Conservation (phyloP, 2,888 invertebrate genomes). For the Ryuthela nishihirai region DNA sequence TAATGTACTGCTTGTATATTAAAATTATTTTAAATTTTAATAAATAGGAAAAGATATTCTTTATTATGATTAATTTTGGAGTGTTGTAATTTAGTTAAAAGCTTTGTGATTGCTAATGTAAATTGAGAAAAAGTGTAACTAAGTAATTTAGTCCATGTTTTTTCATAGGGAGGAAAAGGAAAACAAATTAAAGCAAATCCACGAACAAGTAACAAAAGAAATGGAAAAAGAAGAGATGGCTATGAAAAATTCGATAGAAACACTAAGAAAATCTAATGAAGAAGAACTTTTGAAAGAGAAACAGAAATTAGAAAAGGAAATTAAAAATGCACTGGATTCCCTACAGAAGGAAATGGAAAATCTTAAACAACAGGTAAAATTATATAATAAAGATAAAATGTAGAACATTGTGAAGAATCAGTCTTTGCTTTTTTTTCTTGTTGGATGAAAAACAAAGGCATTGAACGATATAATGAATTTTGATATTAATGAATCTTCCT, state of each 20-base stretch:
- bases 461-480: too few relatives aligned
- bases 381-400: too few relatives aligned
- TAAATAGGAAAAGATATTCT: too few relatives aligned
- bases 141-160: background rate
- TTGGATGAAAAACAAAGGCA: too few relatives aligned
- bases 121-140: background rate
- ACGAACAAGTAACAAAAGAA: slow-evolving; percentile 11
- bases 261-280: slow-evolving; percentile 10
- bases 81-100: too few relatives aligned
- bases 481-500: too few relatives aligned
- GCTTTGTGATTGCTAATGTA: too few relatives aligned
- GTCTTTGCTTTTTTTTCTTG: too few relatives aligned
- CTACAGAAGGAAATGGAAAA: slow-evolving; percentile 7
- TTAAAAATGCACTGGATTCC: slow-evolving; percentile 1
- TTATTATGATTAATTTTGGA: too few relatives aligned
- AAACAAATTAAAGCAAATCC: background rate
- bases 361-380: slow-evolving; percentile 12
- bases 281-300: slow-evolving; percentile 7
- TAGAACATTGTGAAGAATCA: too few relatives aligned
- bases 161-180: background rate
- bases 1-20: too few relatives aligned
- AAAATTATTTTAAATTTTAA: too few relatives aligned
- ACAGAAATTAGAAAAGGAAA: slow-evolving; percentile 4
- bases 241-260: background rate
- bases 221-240: slow-evolving; percentile 15